Base-by-base conservation (phyloP, 1,140 invertebrate species). In the Hyphantria cunea region DNA sequence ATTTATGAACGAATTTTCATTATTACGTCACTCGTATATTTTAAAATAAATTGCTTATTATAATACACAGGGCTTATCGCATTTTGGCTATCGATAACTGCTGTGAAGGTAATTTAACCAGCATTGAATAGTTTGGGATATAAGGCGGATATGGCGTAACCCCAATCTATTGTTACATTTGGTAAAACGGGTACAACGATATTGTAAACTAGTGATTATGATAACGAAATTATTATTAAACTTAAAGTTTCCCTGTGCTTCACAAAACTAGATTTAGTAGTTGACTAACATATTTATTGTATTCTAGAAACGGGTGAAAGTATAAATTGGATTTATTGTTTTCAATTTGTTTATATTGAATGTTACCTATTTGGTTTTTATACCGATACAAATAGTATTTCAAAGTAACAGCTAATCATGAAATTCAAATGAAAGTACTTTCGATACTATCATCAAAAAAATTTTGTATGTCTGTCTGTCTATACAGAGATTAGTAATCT, bases 31-130 rank as follows among this genome's bases (percentile, higher is more conserved):
- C 51, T 64, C 51, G 59, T 66, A 70, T 63, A 63, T 70, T 66
- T 66, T 68, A 62, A 67, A 74, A 70, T 69, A 74, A 70, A 74
- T 65, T 68, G 67, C 62, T 68, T 74, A 70, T 70, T 70, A 74
- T 47, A 45, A 41, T 68, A 62, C 54, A 56, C 55, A 64, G 48
- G 52, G 64, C 64, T 72, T 75, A 72, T 75, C 72, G 50, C 47
- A 41, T 59, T 68, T 68, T 62, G 49, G 64, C 60, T 64, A 70
- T 66, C 72, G 67, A 66, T 64, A 72, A 72, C 58, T 68, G 47
- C 33, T 65, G 47, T 65, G 60, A 72, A 69, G 66, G 64, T 69
- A 72, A 71, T 74, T 74, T 74, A 60, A 64, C 59, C 66, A 71
- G 44, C 54, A 64, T 68, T 69, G 60, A 52, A 70, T 68, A 66